Base-by-base conservation (phyloP, 2,888 invertebrate genomes). In the Amblyjoppa proteus region DNA sequence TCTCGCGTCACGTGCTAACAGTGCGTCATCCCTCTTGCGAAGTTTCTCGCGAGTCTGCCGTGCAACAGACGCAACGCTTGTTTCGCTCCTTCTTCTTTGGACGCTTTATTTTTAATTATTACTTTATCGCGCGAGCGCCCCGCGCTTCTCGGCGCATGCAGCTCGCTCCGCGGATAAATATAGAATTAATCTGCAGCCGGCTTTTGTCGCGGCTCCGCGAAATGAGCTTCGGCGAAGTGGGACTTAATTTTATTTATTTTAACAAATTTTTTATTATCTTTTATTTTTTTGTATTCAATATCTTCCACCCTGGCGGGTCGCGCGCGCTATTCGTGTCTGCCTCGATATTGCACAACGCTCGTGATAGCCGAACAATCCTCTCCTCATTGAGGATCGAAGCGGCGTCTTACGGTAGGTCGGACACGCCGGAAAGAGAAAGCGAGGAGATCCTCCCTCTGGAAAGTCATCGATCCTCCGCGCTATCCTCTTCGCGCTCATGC, bases 341-440 rank as follows among this genome's bases (percentile, higher is more conserved):
- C 31, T 31, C 78, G 77, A 64, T 66, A 66, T 66, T 83, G 49
- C 79, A 45, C 51, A 79, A 53, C 68, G 64, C 41, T 9, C 66
- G 74, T 13, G 73, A 74, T 58, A n/a, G 31, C 38, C 76, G 66
- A 66, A 38, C 76, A 38, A 38, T 76, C 51, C 51, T 74, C 74
- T 53, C 80, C 64, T 86, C 86, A 86, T 86, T 86, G 86, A 80
- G 83, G 87, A 89, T 87, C 87, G 81, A 88, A 85, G 76, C 84
- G 80, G 68, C 85, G 85, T 82, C 84, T 88, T 88, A 88, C 87
- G 90, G 87, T 90, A 90, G 89, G 89, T 89, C 89, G 88, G 85
- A 89, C 85, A 86, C 88, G 88, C 89, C 88, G 87, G 87, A 89
- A 89, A 91, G 89, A 90, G 90, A 92, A 88, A 88, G 88, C 85